Conservation (phyloP, 2,888 invertebrate genomes). For the Parelbella ahira region DNA sequence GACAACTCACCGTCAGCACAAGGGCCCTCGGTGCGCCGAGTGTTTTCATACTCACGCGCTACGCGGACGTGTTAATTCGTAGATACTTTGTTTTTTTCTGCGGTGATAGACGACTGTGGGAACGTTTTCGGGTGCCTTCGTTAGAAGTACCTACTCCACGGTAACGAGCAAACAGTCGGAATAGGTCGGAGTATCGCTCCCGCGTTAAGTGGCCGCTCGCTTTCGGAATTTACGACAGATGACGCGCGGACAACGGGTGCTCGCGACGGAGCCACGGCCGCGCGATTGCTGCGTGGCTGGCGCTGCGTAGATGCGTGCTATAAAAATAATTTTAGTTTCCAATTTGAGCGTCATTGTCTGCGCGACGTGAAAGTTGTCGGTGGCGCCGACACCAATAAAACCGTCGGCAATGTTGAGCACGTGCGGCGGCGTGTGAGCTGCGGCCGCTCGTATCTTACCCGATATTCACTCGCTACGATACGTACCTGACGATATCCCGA, state of each 20-base stretch:
- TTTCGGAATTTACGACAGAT: slow-evolving; percentile 70
- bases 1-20: slow-evolving; percentile 71
- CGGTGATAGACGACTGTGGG: slow-evolving; percentile 78
- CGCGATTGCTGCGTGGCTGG: slow-evolving; percentile 45
- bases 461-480: slow-evolving; percentile 49
- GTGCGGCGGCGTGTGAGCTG: slow-evolving; percentile 39
- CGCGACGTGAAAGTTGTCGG: slow-evolving; percentile 73
- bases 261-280: slow-evolving; percentile 51
- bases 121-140: slow-evolving; percentile 74
- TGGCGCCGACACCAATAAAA: slow-evolving; percentile 78
- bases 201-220: slow-evolving; percentile 69
- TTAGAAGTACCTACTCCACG: slow-evolving; percentile 71
- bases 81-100: slow-evolving; percentile 75
- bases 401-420: slow-evolving; percentile 55
- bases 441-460: slow-evolving; percentile 50
- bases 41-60: slow-evolving; percentile 77
- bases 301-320: slow-evolving; percentile 47
- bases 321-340: slow-evolving; percentile 73
- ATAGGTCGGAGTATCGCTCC: slow-evolving; percentile 68
- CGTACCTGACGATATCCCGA: slow-evolving; percentile 52
- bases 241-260: slow-evolving; percentile 52
- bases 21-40: slow-evolving; percentile 71
- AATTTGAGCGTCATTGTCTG: slow-evolving; percentile 75
- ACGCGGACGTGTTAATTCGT: slow-evolving; percentile 79
- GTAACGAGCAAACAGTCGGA: slow-evolving; percentile 76